phyloP scores from a whole-genome alignment of 2,888 invertebrate species.

The Tetramorium bicarinatum region DNA sequence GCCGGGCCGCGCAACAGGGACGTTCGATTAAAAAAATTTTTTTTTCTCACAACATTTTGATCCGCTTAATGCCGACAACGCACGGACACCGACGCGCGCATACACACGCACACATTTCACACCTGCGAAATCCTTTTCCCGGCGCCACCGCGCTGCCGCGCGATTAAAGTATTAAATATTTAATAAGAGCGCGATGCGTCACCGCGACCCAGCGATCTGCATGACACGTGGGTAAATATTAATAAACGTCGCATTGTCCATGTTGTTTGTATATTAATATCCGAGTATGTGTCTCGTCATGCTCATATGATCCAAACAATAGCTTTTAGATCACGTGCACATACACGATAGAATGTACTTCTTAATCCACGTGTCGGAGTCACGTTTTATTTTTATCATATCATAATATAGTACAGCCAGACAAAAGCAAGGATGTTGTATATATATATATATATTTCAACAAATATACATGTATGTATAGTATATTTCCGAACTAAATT shows the following conservation, averaged over 20 bases:
- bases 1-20: constrained; percentile 41
- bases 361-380: constrained; percentile 8
- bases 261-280: constrained; percentile 11
- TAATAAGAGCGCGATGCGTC: constrained; percentile 66
- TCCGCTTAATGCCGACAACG: constrained; percentile 42
- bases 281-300: not conserved
- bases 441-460: not conserved
- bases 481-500: constrained; percentile 11
- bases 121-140: constrained; percentile 44
- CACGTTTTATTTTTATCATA: constrained; percentile 7
- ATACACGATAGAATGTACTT: not conserved
- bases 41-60: constrained; percentile 42
- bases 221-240: constrained; percentile 53
- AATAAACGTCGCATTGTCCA: constrained; percentile 61
- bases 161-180: constrained; percentile 77
- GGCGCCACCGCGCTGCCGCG: constrained; percentile 15
- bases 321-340: constrained; percentile 21
- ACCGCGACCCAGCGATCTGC: constrained; percentile 50
- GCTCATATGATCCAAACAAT: constrained; percentile 29
- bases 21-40: constrained; percentile 61
- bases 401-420: not conserved
- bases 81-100: no score
- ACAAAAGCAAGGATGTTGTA: not conserved
- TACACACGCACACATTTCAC: not conserved
- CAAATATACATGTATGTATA: no score